Base-by-base conservation (phyloP, 2,113 vertebrate genomes). In the Sceloporus undulatus region DNA sequence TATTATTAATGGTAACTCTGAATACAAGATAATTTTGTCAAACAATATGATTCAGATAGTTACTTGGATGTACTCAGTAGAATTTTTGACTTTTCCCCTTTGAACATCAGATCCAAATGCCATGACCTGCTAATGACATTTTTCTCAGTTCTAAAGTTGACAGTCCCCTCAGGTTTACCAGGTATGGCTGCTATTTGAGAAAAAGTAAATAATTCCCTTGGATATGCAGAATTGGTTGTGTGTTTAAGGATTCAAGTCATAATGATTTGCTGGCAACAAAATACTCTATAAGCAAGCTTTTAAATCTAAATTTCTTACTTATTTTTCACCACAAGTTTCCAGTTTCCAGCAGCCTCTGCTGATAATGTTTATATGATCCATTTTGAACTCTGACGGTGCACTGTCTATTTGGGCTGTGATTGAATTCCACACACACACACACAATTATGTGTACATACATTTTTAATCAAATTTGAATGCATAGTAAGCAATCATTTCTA, bases 401-500 rank as follows among this genome's bases (percentile, higher is more conserved):
- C n/a, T 66, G n/a, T 68, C 9, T 42, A 83, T 38, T 62, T 56
- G 38, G 21, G 18, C 14, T 80, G 14, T 80, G 2, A 66, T 23
- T 88, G 62, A 77, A 52, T 52, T 79, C 9, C 68, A 70, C 68
- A 16, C 27, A 62, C 18, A 0, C 59, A 62, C 48, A 48, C 48
- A n/a, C 70, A 88, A 19, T 78, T 19, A 78, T 88, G 42, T 83
- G 34, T 84, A 56, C n/a, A 70, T 83, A 18, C 27, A 18, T 68
- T 54, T 70, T 48, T 68, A 68, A 48, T 52, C 19, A 76, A 71
- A n/a, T 54, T 71, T 79, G n/a, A 79, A 86, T 86, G 9, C 42
- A 86, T 79, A 25, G 27, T 79, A 71, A 83, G 52, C 94, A 89
- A 65, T 94, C 70, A 91, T 89, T 95, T 96, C 91, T 92, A 94